These are phyloP conservation scores for Hemiscyllium ocellatum DNA, from an alignment of 2,113 vertebrate genomes.

Conservation along the genomic window DNA sequence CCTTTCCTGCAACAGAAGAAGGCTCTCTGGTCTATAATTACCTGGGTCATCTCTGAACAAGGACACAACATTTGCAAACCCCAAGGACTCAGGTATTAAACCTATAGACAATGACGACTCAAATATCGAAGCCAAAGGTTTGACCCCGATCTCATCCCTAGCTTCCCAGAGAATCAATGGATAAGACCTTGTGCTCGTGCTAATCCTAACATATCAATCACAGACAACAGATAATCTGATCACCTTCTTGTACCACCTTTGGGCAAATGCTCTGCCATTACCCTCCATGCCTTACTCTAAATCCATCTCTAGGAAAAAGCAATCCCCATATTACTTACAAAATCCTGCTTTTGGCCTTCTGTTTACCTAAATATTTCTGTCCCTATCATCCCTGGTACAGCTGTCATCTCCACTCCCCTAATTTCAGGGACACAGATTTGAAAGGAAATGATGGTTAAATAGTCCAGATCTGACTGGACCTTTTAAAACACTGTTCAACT, in stretches of 20 bases:
- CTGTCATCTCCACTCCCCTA: background rate
- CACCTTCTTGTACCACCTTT: background rate
- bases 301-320: background rate
- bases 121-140: too few relatives aligned
- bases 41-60: too few relatives aligned
- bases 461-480: background rate
- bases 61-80: too few relatives aligned
- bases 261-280: background rate
- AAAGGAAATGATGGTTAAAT: background rate
- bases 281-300: background rate
- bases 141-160: too few relatives aligned
- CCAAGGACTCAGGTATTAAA: too few relatives aligned
- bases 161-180: too few relatives aligned
- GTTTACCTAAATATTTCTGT: too few relatives aligned
- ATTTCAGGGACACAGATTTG: background rate
- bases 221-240: background rate
- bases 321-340: background rate
- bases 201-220: background rate
- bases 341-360: background rate
- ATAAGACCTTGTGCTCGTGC: background rate
- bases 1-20: too few relatives aligned
- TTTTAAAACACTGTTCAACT: background rate
- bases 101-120: too few relatives aligned
- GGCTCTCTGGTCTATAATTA: too few relatives aligned
- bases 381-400: background rate